Conservation (phyloP, 2,113 vertebrate genomes). For the Ardeotis arabs region DNA sequence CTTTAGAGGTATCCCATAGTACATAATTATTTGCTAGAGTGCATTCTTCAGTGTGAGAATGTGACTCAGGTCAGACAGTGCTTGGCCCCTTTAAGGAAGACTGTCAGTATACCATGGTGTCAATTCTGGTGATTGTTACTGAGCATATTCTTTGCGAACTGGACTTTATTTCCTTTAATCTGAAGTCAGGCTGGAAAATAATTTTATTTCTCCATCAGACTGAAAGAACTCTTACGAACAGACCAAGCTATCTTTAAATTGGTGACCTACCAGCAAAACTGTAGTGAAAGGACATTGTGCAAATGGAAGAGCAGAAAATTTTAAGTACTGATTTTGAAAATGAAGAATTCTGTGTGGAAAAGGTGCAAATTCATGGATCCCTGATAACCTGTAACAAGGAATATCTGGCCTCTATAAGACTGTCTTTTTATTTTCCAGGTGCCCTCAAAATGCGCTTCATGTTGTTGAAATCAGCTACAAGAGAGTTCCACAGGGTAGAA, state of each 20-base stretch:
- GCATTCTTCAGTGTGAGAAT: background rate
- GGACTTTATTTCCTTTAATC: background rate
- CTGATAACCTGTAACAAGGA: background rate
- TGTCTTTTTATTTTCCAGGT: background rate
- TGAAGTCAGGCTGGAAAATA: background rate
- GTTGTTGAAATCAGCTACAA: background rate
- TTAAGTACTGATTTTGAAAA: background rate
- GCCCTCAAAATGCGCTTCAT: background rate
- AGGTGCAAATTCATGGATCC: background rate
- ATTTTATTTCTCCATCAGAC: background rate
- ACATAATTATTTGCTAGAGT: background rate
- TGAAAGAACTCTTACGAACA: background rate
- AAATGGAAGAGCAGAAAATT: background rate
- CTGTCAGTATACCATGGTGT: background rate
- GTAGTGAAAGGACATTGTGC: background rate
- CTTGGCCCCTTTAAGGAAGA: background rate
- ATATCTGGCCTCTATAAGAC: background rate
- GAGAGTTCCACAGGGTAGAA: background rate
- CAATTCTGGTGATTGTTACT: background rate
- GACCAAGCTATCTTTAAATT: background rate
- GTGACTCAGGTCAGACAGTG: background rate
- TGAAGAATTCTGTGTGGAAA: background rate
- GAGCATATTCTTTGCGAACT: background rate
- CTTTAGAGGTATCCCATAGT: background rate
- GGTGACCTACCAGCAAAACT: background rate